Conservation (phyloP, 53 echinoderm and acorn worm species). For the Arbacia lixula region DNA sequence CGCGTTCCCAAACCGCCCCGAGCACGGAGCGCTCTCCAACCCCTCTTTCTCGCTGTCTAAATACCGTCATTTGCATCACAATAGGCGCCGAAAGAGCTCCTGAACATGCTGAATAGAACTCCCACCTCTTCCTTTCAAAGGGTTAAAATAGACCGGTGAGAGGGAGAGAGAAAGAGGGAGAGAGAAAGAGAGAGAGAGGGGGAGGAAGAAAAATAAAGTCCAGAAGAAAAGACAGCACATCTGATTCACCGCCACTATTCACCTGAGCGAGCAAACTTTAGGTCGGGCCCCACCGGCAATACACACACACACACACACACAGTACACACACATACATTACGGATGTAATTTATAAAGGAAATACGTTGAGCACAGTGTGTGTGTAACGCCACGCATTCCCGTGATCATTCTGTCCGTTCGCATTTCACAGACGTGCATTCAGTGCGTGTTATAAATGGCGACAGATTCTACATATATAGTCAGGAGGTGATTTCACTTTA, state of each 20-base stretch:
- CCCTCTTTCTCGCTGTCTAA: slow-evolving; percentile 4
- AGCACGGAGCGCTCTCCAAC: too few relatives aligned
- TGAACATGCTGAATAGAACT: slow-evolving; percentile 39
- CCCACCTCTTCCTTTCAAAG: slow-evolving; percentile 8
- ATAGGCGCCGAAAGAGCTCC: not conserved
- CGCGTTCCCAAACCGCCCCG: too few relatives aligned
- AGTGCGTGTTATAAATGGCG: too few relatives aligned
- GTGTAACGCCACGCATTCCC: too few relatives aligned
- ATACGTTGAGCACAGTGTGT: too few relatives aligned
- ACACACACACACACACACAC: not conserved
- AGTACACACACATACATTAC: too few relatives aligned
- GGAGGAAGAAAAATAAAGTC: slow-evolving; percentile 14
- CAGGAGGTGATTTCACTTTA: too few relatives aligned
- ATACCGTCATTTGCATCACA: slow-evolving; percentile 16
- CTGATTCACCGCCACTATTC: slow-evolving; percentile 15
- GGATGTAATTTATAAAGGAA: too few relatives aligned
- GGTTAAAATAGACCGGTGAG: not conserved
- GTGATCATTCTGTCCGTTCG: too few relatives aligned
- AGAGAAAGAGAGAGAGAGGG: slow-evolving; percentile 5
- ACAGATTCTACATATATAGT: too few relatives aligned
- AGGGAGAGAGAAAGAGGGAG: not conserved
- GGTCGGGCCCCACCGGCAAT: not conserved
- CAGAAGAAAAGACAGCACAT: too few relatives aligned
- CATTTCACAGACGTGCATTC: too few relatives aligned
- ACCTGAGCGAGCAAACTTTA: slow-evolving; percentile 15